These are phyloP conservation scores for Aphyosemion australe DNA, from an alignment of 2,113 vertebrate species.

Conservation along the genomic window DNA sequence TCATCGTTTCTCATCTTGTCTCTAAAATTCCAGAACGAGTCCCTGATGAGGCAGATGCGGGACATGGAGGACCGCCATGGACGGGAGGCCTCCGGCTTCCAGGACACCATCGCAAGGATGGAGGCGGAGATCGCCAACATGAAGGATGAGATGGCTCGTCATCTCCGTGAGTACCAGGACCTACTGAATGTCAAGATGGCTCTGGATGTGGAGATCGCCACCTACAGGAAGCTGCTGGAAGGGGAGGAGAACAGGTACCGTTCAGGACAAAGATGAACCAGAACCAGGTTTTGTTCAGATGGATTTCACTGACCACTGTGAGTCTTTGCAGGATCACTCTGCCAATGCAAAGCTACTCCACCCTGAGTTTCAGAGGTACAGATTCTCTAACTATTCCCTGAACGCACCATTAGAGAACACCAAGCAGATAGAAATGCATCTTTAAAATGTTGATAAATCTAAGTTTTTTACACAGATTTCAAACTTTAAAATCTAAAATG, in stretches of 20 bases:
- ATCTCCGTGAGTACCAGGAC: constrained; percentile 95
- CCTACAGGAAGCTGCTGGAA: constrained; percentile 95
- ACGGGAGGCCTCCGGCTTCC: constrained; percentile 82
- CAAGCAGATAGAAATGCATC: too few species aligned
- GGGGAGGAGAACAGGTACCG: constrained; percentile 93
- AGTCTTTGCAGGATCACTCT: constrained; percentile 84
- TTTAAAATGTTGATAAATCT: not conserved
- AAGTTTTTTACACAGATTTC: too few species aligned
- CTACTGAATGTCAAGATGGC: constrained; percentile 96
- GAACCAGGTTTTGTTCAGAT: not conserved
- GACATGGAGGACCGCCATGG: constrained; percentile 94
- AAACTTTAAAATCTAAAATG: not conserved
- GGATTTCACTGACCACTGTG: not conserved
- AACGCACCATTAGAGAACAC: constrained; percentile 31
- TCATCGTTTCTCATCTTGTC: not conserved
- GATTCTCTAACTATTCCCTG: constrained; percentile 5
- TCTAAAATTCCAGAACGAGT: constrained; percentile 85
- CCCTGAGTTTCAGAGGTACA: constrained; percentile 90
- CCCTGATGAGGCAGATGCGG: constrained; percentile 95
- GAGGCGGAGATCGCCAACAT: constrained; percentile 93
- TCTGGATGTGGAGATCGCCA: constrained; percentile 94
- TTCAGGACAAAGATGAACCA: not conserved
- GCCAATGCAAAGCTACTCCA: constrained; percentile 89
- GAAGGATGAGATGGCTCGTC: constrained; percentile 95
- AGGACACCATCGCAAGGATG: constrained; percentile 88